Percentiles rank a stretch among this genome's conserved stretches.
Conservation (phyloP, 2,797 vertebrate genomes). For the Poecilia wingei region DNA sequence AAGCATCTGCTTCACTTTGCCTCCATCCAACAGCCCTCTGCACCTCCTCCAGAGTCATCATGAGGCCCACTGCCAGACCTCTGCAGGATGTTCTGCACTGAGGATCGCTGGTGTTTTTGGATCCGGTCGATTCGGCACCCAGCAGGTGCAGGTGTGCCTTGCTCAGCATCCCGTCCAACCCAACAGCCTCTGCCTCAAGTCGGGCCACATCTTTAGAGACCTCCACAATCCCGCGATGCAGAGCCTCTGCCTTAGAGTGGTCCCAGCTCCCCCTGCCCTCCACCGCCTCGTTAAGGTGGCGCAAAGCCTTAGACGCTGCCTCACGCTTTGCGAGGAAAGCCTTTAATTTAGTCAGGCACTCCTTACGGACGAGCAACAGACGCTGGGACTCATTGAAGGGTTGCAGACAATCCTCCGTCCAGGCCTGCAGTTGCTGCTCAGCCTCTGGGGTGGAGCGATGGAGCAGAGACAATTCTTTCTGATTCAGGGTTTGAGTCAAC, state of each 20-base stretch:
- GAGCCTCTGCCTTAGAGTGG: constrained; percentile 82
- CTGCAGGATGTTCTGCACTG: constrained; percentile 86
- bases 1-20: constrained; percentile 89
- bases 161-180: constrained; percentile 86
- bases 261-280: constrained; percentile 87
- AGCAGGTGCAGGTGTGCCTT: constrained; percentile 91
- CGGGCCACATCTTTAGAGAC: constrained; percentile 81
- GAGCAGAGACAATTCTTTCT: constrained; percentile 78
- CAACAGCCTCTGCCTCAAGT: constrained; percentile 84
- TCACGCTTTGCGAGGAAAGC: constrained; percentile 81
- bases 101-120: constrained; percentile 76
- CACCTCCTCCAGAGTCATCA: constrained; percentile 83
- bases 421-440: constrained; percentile 82
- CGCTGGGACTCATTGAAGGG: constrained; percentile 86
- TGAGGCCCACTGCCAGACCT: constrained; percentile 78
- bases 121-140: constrained; percentile 69
- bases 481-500: constrained; percentile 78
- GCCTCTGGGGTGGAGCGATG: constrained; percentile 82
- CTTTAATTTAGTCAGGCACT: constrained; percentile 80
- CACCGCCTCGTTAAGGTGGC: constrained; percentile 81
- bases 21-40: constrained; percentile 86
- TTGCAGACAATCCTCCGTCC: constrained; percentile 88
- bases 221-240: constrained; percentile 81
- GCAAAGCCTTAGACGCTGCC: constrained; percentile 66
- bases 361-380: constrained; percentile 81